A percentile compares a stretch with the other conserved stretches of the same genome.
Conservation (phyloP, 2,113 vertebrate species). For the Crotalus helleri region DNA sequence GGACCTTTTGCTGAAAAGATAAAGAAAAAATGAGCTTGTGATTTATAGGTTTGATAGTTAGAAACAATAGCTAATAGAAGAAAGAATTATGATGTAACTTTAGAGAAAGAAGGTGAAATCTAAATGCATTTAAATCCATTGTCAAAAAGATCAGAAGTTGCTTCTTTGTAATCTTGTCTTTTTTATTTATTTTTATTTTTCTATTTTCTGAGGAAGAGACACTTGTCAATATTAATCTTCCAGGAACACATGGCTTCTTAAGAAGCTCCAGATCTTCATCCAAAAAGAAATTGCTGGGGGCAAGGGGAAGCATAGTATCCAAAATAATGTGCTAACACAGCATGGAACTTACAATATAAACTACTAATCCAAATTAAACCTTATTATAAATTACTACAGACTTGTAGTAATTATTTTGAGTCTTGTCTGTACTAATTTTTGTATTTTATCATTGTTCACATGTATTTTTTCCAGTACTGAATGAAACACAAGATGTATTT, state of each 20-base stretch:
- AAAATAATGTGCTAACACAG: neutral
- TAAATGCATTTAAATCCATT: neutral
- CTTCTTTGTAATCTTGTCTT: neutral
- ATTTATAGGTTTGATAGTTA: neutral
- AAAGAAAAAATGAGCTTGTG: neutral
- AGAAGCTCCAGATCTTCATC: neutral
- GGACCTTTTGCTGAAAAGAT: neutral
- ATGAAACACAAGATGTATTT: conserved; percentile 23
- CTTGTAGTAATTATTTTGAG: neutral
- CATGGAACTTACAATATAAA: neutral
- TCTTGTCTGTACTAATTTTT: neutral
- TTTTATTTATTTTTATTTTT: neutral
- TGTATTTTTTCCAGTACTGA: neutral
- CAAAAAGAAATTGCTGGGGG: neutral
- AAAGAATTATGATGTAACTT: neutral
- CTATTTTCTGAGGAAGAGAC: neutral
- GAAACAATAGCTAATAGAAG: neutral
- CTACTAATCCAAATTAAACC: neutral
- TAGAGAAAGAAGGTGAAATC: neutral
- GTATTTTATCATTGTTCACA: neutral
- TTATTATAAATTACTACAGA: neutral
- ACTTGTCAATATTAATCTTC: neutral
- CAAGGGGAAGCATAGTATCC: neutral
- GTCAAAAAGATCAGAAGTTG: neutral
- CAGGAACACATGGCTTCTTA: neutral